Conservation (phyloP, 2,888 invertebrate genomes). For the Ophraella communa region DNA sequence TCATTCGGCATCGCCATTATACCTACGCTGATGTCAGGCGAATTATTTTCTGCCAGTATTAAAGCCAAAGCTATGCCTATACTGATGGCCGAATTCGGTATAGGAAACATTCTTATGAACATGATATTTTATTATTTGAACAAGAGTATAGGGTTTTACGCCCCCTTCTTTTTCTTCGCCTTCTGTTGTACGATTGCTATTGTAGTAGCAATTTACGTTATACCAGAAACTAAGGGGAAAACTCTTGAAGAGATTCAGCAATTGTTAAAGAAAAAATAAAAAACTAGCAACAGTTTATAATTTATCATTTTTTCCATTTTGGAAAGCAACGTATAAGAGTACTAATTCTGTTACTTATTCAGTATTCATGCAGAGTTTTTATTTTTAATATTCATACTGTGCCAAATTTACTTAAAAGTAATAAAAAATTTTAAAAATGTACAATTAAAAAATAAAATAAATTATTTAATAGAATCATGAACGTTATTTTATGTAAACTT, state of each 20-base stretch:
- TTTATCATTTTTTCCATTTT: too few species aligned
- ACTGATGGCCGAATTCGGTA: conserved; percentile 33
- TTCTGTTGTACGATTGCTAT: conserved; percentile 42
- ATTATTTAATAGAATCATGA: too few species aligned
- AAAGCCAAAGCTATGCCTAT: conserved; percentile 47
- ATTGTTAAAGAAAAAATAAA: conserved; percentile 11
- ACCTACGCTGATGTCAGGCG: conserved; percentile 50
- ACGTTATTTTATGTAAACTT: too few species aligned
- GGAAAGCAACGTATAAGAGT: too few species aligned
- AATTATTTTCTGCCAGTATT: conserved; percentile 51
- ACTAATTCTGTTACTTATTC: too few species aligned
- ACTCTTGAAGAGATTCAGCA: conserved; percentile 54
- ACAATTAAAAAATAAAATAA: too few species aligned
- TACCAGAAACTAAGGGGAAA: conserved; percentile 54
- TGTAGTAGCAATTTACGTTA: conserved; percentile 44
- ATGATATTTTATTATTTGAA: conserved; percentile 50
- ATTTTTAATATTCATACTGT: too few species aligned
- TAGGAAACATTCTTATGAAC: conserved; percentile 39
- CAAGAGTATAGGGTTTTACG: conserved; percentile 44
- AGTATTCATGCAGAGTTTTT: too few species aligned
- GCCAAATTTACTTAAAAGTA: too few species aligned
- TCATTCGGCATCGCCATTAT: conserved; percentile 46
- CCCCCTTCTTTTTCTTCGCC: conserved; percentile 48
- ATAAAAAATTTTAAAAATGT: too few species aligned
- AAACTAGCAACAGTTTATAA: too few species aligned